These are phyloP conservation scores for Gerris lacustris DNA, from an alignment of 2,888 invertebrate species.

Conservation along the genomic window DNA sequence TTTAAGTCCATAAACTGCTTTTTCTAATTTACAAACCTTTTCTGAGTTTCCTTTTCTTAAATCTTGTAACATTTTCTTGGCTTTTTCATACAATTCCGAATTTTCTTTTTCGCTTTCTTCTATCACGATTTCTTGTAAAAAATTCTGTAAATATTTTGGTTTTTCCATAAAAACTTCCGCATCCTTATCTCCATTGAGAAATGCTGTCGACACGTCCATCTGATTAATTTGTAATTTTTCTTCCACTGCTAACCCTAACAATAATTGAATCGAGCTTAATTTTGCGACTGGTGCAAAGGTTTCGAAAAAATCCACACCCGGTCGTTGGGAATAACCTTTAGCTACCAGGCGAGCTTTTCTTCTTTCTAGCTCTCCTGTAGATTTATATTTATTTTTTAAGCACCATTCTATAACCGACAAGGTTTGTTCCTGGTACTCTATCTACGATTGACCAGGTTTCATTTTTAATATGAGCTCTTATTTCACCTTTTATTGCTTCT, in stretches of 20 bases:
- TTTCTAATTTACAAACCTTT: constrained; percentile 11
- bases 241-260: constrained; percentile 8
- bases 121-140: constrained; percentile 1
- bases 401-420: constrained; percentile 7
- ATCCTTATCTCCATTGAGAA: constrained; percentile 1
- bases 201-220: constrained; percentile 2
- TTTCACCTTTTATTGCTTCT: constrained; percentile 5
- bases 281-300: constrained; percentile 7
- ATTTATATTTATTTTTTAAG: constrained; percentile 10
- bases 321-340: neutral
- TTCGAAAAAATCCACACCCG: constrained; percentile 9
- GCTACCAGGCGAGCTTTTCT: constrained; percentile 12
- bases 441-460: constrained; percentile 5
- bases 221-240: neutral
- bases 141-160: neutral
- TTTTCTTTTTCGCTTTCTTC: constrained; percentile 12
- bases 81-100: constrained; percentile 4
- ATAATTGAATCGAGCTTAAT: constrained; percentile 1
- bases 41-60: neutral
- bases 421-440: neutral
- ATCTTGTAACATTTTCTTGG: constrained; percentile 7
- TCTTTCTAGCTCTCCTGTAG: constrained; percentile 7
- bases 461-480: neutral
- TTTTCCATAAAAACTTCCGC: neutral
- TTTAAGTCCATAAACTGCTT: constrained; percentile 12